Evolutionary conservation across 2,113 vertebrate genomes (phyloP), one percentile per base, ranked within the genome.

Genomic region (Galemys pyrenaicus): DNA sequence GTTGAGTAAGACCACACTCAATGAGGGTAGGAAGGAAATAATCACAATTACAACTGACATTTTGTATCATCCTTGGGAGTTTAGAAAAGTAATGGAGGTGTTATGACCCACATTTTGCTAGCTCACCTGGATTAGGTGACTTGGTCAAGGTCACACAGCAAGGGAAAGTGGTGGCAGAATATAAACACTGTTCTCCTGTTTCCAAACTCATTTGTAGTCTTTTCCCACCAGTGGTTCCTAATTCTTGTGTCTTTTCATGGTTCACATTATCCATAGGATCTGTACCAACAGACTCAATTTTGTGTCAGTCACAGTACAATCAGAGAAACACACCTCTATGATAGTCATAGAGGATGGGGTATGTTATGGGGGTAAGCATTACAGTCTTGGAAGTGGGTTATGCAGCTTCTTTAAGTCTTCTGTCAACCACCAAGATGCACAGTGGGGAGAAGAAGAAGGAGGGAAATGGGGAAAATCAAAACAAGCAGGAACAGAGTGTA

Each of bases 11-110:
- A 68, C 49, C 71, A 58, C 56, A 84, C 26, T 89, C 62, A 37
- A 49, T 22, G 44, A 81, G 49, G 30, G 30, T 28, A 54, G 20
- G 49, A 91, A 90, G 64, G 93, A 95, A 89, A 75, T 28, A 7
- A 79, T 86, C 11, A n/a, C 26, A 22, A 24, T 74, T 41, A 60
- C 30, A 37, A 37, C 16, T 41, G 82, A 32, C 6, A 9, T 62
- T 91, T 41, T 68, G 9, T 68, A 49, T 65, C 70, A 24, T 20
- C 32, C 35, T 73, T 22, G 19, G 56, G 56, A 51, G 16, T 39
- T 71, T 28, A 68, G 46, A 17, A 58, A 86, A 28, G 62, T 51
- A 77, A 44, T 32, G 8, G n/a, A 70, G 46, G 24, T 51, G 2
- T 74, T 20, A 35, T 22, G 19, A 0, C 22, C 16, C 15, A 15